Evolutionary conservation across 2,888 invertebrate genomes (phyloP), one percentile per base, ranked within the genome.

Genomic region (Mesochorus sp.): DNA sequence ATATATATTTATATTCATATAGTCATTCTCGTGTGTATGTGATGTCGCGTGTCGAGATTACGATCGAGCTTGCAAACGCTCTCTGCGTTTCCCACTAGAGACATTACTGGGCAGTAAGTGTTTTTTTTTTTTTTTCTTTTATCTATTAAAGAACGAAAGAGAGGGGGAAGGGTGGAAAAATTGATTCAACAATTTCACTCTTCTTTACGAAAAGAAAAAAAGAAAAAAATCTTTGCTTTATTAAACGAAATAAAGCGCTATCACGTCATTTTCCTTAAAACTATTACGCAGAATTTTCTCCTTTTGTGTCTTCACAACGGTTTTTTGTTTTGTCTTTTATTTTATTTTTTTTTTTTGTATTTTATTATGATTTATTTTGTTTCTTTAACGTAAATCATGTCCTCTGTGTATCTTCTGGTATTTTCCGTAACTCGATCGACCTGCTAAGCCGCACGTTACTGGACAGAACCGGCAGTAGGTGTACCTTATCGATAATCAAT

Each of bases 391-490:
- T n/a, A n/a, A n/a, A n/a, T n/a, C n/a, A n/a, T n/a, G n/a, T n/a
- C n/a, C n/a, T n/a, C n/a, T n/a, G n/a, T n/a, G n/a, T n/a, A 39
- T 42, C 28, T 44, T n/a, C 26, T 31, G 26, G 21, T 55, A 49
- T 71, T 39, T 26, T 12, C 31, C 19, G 34, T 55, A 71, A 59
- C 42, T 59, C 31, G 49, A 57, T 68, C 62, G 73, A 73, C 49
- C 61, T 44, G 70, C 64, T 72, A 76, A 76, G 59, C 34, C 64
- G 26, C 42, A 74, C 64, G 49, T 68, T 62, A 68, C 66, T 76
- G 70, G 68, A 79, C 74, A 84, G 82, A 86, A 85, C 84, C 86
- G 87, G 87, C 87, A 87, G 87, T 87, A 86, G 59, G 73, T 61
- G 66, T 61, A 53, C 62, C 59, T 59, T 68, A 47, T 61, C 68